Evolutionary conservation across 2,888 invertebrate species (phyloP).

Genomic region (Lepidochrysops patricia): DNA sequence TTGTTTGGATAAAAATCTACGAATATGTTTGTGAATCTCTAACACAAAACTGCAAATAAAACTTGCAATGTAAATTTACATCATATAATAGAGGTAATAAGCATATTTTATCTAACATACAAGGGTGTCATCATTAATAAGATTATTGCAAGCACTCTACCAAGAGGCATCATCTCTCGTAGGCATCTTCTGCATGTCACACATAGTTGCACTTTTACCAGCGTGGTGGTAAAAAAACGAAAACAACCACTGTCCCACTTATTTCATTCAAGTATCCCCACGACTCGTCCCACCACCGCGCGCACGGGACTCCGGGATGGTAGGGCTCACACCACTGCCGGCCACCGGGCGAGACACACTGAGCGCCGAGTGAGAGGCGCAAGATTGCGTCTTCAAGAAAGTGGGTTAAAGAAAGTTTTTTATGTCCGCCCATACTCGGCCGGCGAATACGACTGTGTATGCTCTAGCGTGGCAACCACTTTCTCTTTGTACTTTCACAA

Average conservation of each 20-base stretch:
- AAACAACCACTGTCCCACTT: constrained; percentile 52
- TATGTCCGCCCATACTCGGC: constrained; percentile 52
- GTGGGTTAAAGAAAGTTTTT: constrained; percentile 75
- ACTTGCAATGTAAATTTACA: too few species aligned
- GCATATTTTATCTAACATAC: neutral
- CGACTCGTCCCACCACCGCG: constrained; percentile 60
- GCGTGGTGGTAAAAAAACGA: constrained; percentile 44
- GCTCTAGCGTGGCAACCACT: constrained; percentile 62
- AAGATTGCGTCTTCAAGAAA: constrained; percentile 63
- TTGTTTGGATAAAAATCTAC: neutral
- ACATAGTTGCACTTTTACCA: constrained; percentile 45
- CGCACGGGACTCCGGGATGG: constrained; percentile 64
- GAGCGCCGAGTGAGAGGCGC: constrained; percentile 59
- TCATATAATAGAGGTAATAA: too few species aligned
- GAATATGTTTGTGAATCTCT: too few species aligned
- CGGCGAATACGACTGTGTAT: constrained; percentile 41
- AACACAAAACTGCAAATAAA: too few species aligned
- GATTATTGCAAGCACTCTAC: constrained; percentile 39
- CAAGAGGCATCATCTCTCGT: constrained; percentile 61
- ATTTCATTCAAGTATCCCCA: constrained; percentile 54
- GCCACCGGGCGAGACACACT: constrained; percentile 60
- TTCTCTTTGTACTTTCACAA: constrained; percentile 75
- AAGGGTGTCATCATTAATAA: neutral
- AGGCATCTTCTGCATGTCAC: constrained; percentile 70
- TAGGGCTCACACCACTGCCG: constrained; percentile 66